Percentiles rank a stretch among this genome's conserved stretches.
phyloP scores from a whole-genome alignment of 2,797 vertebrate species.

The Hephaestus fuliginosus region DNA sequence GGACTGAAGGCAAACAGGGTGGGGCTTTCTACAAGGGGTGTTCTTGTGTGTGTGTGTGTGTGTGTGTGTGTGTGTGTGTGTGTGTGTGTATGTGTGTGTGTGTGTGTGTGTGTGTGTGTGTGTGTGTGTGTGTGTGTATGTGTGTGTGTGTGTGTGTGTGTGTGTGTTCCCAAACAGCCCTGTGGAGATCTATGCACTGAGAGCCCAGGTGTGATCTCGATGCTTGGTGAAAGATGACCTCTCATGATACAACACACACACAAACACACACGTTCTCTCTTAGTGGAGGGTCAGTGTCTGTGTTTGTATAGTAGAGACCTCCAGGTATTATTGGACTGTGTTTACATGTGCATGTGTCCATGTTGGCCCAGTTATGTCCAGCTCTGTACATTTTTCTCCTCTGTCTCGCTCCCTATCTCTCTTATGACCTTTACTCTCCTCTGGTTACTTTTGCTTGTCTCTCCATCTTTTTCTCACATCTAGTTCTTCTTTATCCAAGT shows the following conservation, averaged over 20 bases:
- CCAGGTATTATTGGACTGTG: slow-evolving; percentile 55
- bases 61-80: slow-evolving; percentile 7
- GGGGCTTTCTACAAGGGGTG: slow-evolving; percentile 46
- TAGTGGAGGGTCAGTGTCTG: slow-evolving; percentile 52
- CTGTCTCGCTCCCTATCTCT: slow-evolving; percentile 2
- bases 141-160: slow-evolving; percentile 1
- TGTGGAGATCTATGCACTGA: slow-evolving; percentile 35
- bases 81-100: neutral
- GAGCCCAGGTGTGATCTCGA: slow-evolving; percentile 67
- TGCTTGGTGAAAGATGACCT: slow-evolving; percentile 73
- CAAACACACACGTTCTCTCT: slow-evolving; percentile 14
- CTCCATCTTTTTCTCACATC: slow-evolving; percentile 14
- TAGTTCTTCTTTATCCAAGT: neutral
- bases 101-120: slow-evolving; percentile 24
- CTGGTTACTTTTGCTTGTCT: slow-evolving; percentile 18
- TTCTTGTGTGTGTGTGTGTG: slow-evolving; percentile 11
- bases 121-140: slow-evolving; percentile 21
- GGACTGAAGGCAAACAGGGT: slow-evolving; percentile 49
- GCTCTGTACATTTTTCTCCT: slow-evolving; percentile 50
- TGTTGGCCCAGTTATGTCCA: slow-evolving; percentile 67
- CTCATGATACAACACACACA: slow-evolving; percentile 39
- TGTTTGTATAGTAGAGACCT: slow-evolving; percentile 62
- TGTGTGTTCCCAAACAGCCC: slow-evolving; percentile 40
- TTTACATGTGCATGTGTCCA: slow-evolving; percentile 52
- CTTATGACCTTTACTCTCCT: slow-evolving; percentile 48